phyloP scores from a whole-genome alignment of 2,888 invertebrate species.

The Leptogaster cylindrica region DNA sequence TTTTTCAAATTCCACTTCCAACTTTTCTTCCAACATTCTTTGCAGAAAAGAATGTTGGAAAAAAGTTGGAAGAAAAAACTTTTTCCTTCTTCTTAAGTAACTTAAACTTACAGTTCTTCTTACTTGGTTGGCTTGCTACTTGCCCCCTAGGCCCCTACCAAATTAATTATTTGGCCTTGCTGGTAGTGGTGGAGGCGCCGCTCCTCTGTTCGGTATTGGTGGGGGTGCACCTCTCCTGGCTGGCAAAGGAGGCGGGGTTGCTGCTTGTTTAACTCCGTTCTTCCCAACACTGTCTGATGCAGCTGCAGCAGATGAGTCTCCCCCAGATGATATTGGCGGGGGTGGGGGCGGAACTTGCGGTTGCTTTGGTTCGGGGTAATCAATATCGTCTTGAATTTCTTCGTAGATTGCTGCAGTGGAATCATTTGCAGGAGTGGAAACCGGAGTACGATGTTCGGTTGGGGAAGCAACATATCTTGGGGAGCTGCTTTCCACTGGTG shows the following conservation, averaged over 20 bases:
- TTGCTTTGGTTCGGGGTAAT: constrained; percentile 64
- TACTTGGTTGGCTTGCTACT: no score
- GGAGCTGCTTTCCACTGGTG: constrained; percentile 51
- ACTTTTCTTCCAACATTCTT: no score
- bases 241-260: constrained; percentile 68
- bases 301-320: constrained; percentile 53
- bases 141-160: no score
- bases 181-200: constrained; percentile 60
- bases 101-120: no score
- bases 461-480: constrained; percentile 19
- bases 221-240: constrained; percentile 63
- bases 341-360: constrained; percentile 70
- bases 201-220: constrained; percentile 60
- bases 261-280: constrained; percentile 60
- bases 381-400: constrained; percentile 64
- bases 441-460: constrained; percentile 11
- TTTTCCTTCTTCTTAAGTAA: no score
- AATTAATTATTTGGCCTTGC: constrained; percentile 53
- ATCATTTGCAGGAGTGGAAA: constrained; percentile 32
- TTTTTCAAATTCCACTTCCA: no score
- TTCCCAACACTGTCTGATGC: constrained; percentile 14
- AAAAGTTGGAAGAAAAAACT: no score
- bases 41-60: no score
- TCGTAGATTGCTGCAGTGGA: constrained; percentile 65
- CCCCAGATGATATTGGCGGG: constrained; percentile 44